These are phyloP conservation scores for Hippolais icterina DNA, from an alignment of 2,113 vertebrate species.

Conservation along the genomic window DNA sequence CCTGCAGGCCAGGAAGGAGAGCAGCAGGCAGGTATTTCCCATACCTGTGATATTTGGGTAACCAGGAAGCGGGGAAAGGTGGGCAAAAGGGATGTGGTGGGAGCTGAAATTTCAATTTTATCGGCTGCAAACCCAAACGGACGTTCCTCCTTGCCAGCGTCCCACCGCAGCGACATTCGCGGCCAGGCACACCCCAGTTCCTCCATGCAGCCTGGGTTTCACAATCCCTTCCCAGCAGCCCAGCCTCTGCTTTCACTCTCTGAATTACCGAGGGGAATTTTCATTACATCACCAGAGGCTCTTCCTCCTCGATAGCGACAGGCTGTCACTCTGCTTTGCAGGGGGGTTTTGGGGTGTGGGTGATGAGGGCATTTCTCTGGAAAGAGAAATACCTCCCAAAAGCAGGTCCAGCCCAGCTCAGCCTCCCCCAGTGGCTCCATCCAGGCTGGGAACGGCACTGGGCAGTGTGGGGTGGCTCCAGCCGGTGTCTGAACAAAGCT, in stretches of 20 bases:
- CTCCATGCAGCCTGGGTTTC: background rate
- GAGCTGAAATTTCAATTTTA: background rate
- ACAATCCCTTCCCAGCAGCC: constrained; percentile 29
- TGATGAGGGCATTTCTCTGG: background rate
- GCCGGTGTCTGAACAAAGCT: background rate
- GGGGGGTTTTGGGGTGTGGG: background rate
- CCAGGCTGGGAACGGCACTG: background rate
- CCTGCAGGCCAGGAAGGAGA: background rate
- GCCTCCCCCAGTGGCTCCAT: background rate
- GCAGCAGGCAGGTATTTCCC: background rate
- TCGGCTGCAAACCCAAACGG: background rate
- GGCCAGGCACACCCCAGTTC: background rate
- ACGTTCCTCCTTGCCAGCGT: background rate
- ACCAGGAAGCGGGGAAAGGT: background rate
- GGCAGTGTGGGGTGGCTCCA: background rate
- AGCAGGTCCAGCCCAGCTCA: background rate
- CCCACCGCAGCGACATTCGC: background rate
- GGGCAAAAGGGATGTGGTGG: background rate
- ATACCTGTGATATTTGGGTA: background rate
- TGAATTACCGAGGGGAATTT: constrained; percentile 45
- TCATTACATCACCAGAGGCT: constrained; percentile 11
- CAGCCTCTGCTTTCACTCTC: constrained; percentile 59
- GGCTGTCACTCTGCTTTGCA: background rate
- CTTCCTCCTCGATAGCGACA: constrained; percentile 1
- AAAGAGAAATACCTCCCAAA: background rate